These are phyloP conservation scores for Columbina picui DNA, from an alignment of 2,113 vertebrate genomes.

Conservation along the genomic window DNA sequence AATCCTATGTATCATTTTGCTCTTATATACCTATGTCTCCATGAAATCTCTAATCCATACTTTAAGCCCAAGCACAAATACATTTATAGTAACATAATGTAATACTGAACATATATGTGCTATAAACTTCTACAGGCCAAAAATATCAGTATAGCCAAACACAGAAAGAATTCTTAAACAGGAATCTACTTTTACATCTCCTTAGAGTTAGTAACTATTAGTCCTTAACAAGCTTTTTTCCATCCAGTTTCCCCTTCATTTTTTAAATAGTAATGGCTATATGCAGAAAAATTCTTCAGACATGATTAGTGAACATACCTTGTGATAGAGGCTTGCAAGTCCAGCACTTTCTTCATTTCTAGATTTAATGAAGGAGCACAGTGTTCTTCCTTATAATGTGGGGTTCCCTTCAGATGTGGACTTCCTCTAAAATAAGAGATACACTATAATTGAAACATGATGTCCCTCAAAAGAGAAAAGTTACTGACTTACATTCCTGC, in stretches of 20 bases:
- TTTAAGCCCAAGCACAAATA: background rate
- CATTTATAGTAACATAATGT: background rate
- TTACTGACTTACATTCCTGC: rapidly evolving
- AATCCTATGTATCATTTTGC: background rate
- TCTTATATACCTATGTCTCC: background rate
- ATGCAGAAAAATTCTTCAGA: background rate
- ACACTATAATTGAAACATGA: background rate
- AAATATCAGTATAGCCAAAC: background rate
- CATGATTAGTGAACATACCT: slow-evolving; percentile 77
- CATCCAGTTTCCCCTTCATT: background rate
- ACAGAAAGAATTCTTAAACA: background rate
- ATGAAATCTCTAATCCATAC: background rate
- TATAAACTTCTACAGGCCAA: background rate
- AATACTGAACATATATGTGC: background rate
- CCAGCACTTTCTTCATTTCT: slow-evolving; percentile 93
- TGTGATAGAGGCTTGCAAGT: slow-evolving; percentile 93
- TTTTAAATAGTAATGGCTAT: background rate
- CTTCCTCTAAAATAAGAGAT: slow-evolving; percentile 83
- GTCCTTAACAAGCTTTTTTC: background rate
- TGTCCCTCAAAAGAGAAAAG: rapidly evolving
- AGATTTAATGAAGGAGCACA: slow-evolving; percentile 91
- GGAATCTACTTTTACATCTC: background rate
- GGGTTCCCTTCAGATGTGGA: slow-evolving; percentile 88
- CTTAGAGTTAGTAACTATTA: background rate
- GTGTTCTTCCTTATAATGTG: slow-evolving; percentile 95